Base-by-base conservation (phyloP, 2,113 vertebrate species). In the Turdus rufiventris region DNA sequence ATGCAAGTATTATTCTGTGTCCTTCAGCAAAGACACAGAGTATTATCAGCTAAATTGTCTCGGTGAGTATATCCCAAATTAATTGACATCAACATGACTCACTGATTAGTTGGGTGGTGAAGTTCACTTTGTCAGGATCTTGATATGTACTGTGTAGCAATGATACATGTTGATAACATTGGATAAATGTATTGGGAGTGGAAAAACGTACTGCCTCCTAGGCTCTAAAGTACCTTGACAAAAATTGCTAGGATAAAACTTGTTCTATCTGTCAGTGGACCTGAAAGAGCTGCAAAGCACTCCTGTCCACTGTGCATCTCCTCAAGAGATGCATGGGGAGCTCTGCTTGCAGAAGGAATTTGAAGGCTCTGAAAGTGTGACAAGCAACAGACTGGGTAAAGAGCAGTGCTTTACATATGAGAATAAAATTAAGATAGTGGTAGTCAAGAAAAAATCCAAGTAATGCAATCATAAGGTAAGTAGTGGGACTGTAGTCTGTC, bases 41-140 rank as follows among this genome's bases (percentile, higher is more conserved):
- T 99, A 98, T 97, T 99, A 98, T 97, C 98, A 98, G n/a, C 97
- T 99, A 97, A 96, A 97, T 96, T 99, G 99, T 94, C 98, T 77
- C 3, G 99, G 99, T 99, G 94, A 98, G 99, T 98, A 60, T 96
- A 89, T 77, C 70, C 1, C 0, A 4, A 79, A 82, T 68, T 63
- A 93, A 79, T 20, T 83, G 65, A 80, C 56, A 74, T 62, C 65
- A 82, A 51, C 36, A 10, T 56, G 77, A 93, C 62, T 91, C 28
- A 34, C 60, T 95, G 88, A 75, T 92, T 68, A 86, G 76, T 24
- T 74, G 71, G 50, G 63, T 86, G 80, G 28, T 66, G 51, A 89
- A 81, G 65, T 92, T 96, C 75, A 68, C 53, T 77, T 88, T 9
- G 0, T 65, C 33, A 75, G 68, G 77, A 89, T 91, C 93, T 67